A percentile compares a stretch with the other conserved stretches of the same genome.
Conservation (phyloP, 2,113 vertebrate genomes). For the Riparia riparia region DNA sequence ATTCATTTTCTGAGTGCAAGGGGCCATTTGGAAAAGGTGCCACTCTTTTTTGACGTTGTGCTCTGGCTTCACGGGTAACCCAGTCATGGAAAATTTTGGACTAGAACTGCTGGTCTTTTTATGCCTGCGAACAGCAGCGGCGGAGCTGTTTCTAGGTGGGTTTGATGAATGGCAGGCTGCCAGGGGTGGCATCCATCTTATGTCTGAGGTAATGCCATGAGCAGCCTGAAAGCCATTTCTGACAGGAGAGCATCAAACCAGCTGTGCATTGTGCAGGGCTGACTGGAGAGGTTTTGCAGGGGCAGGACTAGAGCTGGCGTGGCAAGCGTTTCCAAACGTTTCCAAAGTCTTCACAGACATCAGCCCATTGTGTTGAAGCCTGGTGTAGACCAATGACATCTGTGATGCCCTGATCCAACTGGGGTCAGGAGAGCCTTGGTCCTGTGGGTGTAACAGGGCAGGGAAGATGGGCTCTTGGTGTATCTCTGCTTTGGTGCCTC, state of each 20-base stretch:
- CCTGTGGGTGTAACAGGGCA: background rate
- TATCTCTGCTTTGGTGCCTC: background rate
- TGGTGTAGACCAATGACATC: accelerated
- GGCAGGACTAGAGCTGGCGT: background rate
- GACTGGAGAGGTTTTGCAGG: background rate
- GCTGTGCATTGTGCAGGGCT: background rate
- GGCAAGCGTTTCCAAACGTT: background rate
- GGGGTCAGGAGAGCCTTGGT: background rate
- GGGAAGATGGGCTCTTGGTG: background rate
- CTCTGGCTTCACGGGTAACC: background rate
- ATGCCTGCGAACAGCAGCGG: accelerated
- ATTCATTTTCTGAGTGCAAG: background rate
- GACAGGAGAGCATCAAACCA: background rate
- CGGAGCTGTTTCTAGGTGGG: background rate
- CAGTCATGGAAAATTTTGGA: background rate
- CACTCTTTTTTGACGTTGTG: background rate
- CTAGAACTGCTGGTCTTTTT: background rate
- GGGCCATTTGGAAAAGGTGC: background rate
- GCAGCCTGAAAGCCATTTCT: background rate
- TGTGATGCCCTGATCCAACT: background rate
- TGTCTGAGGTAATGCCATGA: background rate
- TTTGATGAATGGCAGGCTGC: background rate
- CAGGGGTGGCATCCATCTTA: background rate
- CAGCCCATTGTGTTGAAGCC: background rate
- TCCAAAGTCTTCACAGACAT: background rate